Conservation (phyloP, 2,888 invertebrate species). For the Dryobotodes eremita region DNA sequence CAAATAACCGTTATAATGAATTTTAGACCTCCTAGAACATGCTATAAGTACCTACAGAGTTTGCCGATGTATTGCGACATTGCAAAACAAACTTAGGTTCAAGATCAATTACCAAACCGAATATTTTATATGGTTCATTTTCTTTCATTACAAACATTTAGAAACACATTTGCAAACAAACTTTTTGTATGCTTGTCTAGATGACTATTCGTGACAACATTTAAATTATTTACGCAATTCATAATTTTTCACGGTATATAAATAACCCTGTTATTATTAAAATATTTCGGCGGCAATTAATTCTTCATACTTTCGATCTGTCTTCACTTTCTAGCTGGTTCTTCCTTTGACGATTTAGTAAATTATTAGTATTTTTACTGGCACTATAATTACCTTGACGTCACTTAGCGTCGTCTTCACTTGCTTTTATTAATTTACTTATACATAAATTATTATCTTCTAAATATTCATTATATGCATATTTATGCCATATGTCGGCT, state of each 20-base stretch:
- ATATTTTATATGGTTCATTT: background rate
- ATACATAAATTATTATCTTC: background rate
- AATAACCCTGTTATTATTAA: slow-evolving; percentile 40
- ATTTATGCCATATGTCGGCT: background rate
- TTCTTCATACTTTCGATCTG: slow-evolving; percentile 61
- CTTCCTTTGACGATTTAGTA: background rate
- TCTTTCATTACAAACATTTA: background rate
- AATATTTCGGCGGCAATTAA: slow-evolving; percentile 53
- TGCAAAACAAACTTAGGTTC: background rate
- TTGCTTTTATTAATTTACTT: background rate
- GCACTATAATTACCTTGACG: slow-evolving; percentile 4
- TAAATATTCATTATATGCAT: background rate
- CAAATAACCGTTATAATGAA: background rate
- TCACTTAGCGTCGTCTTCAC: background rate
- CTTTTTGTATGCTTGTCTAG: slow-evolving; percentile 16
- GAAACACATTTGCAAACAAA: background rate
- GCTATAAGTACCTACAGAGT: background rate
- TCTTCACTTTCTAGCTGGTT: slow-evolving; percentile 55
- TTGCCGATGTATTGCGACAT: background rate
- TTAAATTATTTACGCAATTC: slow-evolving; percentile 48
- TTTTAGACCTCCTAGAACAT: background rate
- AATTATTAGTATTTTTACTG: slow-evolving; percentile 1
- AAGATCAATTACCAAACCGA: background rate
- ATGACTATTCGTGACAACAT: slow-evolving; percentile 43
- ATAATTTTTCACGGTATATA: slow-evolving; percentile 38